These are phyloP conservation scores for Drosophila baimaii DNA, from an alignment of 1,140 invertebrate genomes.

Conservation along the genomic window DNA sequence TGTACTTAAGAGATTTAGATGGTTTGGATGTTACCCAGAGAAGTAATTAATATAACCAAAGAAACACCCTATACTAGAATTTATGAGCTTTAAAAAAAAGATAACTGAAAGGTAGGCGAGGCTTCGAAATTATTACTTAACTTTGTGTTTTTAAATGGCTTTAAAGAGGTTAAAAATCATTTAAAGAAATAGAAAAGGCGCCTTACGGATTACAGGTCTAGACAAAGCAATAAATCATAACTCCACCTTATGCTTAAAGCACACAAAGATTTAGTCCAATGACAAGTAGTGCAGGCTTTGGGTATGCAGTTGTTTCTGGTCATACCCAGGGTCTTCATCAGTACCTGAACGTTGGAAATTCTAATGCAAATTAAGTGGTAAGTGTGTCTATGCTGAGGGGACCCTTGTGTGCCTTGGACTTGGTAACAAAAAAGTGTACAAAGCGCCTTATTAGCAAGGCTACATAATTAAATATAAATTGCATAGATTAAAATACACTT, in stretches of 20 bases:
- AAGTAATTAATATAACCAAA: too few relatives aligned
- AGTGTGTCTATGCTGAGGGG: too few relatives aligned
- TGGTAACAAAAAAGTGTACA: too few relatives aligned
- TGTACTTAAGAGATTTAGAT: background rate
- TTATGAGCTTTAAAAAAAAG: background rate
- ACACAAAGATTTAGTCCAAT: background rate
- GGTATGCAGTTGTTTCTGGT: background rate
- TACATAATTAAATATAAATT: too few relatives aligned
- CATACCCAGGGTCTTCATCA: too few relatives aligned
- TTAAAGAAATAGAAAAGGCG: background rate
- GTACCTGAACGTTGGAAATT: too few relatives aligned
- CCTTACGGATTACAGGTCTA: too few relatives aligned
- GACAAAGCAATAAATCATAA: background rate
- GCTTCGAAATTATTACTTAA: background rate
- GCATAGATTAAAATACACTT: too few relatives aligned
- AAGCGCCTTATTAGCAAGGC: too few relatives aligned
- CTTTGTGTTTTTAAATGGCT: background rate
- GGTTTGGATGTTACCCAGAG: background rate
- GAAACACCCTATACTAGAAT: background rate
- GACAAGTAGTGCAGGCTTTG: background rate
- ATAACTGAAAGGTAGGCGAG: background rate
- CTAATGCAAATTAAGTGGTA: too few relatives aligned
- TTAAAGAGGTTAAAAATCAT: background rate
- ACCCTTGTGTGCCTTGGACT: too few relatives aligned
- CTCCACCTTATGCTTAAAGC: background rate